A percentile compares a stretch with the other conserved stretches of the same genome.
Evolutionary conservation across 2,113 vertebrate species (phyloP).

Genomic region (Tragelaphus buxtoni): DNA sequence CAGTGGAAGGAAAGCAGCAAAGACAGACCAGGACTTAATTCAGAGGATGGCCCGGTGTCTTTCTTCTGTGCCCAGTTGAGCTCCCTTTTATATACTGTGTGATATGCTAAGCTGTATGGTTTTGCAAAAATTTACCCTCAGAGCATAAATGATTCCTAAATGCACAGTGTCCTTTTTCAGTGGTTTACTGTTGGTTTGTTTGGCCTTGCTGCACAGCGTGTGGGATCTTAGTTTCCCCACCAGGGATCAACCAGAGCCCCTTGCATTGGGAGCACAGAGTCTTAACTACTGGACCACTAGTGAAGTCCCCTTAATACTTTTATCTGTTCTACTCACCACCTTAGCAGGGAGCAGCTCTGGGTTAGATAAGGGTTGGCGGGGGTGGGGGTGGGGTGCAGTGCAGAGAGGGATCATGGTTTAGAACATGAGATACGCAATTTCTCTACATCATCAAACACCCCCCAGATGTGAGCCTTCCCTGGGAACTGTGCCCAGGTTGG

Average conservation of each 20-base stretch:
- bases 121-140: not conserved
- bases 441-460: no score
- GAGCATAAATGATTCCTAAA: not conserved
- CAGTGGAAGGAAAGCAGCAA: not conserved
- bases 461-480: not conserved
- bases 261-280: not conserved
- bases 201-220: not conserved
- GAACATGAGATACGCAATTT: not conserved
- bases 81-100: not conserved
- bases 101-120: not conserved
- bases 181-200: not conserved
- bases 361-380: not conserved
- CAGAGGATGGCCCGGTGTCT: not conserved
- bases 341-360: not conserved
- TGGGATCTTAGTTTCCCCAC: not conserved
- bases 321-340: not conserved
- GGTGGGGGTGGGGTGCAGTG: fast-evolving
- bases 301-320: not conserved
- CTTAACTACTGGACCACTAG: not conserved
- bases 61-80: not conserved
- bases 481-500: not conserved
- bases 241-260: not conserved
- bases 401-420: not conserved
- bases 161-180: not conserved
- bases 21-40: not conserved